Evolutionary conservation across 2,888 invertebrate species (phyloP).

Genomic region (Cheilosia grossa): DNA sequence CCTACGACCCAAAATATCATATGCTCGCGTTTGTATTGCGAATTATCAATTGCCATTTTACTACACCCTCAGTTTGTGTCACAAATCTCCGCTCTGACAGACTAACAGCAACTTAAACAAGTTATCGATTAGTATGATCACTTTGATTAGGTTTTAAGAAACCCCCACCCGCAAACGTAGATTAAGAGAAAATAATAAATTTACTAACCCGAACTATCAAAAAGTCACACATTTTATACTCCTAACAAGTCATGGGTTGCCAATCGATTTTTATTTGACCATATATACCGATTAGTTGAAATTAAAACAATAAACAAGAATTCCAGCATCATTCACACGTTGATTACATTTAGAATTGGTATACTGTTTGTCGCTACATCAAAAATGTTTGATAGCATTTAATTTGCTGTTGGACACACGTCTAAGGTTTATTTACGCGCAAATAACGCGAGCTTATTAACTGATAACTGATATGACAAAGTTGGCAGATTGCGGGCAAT

Average conservation of each 20-base stretch:
- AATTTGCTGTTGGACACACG: not conserved
- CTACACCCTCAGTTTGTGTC: too few relatives aligned
- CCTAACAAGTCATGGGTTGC: not conserved
- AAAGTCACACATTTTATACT: not conserved
- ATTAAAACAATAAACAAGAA: not conserved
- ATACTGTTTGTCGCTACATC: not conserved
- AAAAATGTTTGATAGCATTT: not conserved
- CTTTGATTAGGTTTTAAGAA: not conserved
- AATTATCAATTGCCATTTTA: too few relatives aligned
- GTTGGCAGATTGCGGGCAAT: not conserved
- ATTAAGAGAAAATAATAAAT: not conserved
- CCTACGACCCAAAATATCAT: too few relatives aligned
- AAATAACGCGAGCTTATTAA: not conserved
- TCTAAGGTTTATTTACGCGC: not conserved
- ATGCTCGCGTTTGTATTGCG: too few relatives aligned
- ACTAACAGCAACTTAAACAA: not conserved
- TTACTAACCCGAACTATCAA: not conserved
- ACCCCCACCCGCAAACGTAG: too few relatives aligned
- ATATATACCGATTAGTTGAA: constrained; percentile 8
- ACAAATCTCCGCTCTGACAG: too few relatives aligned
- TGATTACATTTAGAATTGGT: constrained; percentile 13
- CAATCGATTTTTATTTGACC: not conserved
- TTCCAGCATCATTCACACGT: not conserved
- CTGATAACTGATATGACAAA: constrained; percentile 9
- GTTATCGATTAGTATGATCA: constrained; percentile 2